Conservation (phyloP, 35 echinoderm and acorn worm species). For the Chiridota heheva region DNA sequence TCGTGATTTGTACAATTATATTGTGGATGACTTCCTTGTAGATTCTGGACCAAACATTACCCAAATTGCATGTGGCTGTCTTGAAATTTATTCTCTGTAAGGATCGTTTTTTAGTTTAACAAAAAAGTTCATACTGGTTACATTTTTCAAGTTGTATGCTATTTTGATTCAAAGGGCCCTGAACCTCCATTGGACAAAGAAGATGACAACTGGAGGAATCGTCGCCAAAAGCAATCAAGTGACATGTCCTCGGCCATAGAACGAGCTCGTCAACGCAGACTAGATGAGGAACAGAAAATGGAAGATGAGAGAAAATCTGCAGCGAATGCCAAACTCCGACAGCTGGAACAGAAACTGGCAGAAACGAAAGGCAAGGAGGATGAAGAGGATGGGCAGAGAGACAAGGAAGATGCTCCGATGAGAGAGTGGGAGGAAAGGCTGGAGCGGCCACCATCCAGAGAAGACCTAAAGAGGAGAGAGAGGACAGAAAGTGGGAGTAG, state of each 20-base stretch:
- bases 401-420: neutral
- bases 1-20: no score
- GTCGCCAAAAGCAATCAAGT: conserved; percentile 70
- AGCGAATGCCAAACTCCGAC: conserved; percentile 54
- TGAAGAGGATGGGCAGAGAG: conserved; percentile 9
- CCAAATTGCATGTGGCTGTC: no score
- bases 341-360: conserved; percentile 68
- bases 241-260: conserved; percentile 89
- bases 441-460: conserved; percentile 33
- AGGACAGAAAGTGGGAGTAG: conserved; percentile 88
- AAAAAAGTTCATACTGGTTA: no score
- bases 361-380: neutral
- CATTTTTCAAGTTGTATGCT: conserved; percentile 1
- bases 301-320: conserved; percentile 70
- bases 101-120: no score
- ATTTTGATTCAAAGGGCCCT: conserved; percentile 37
- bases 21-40: no score
- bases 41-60: no score
- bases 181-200: conserved; percentile 79
- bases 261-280: conserved; percentile 76
- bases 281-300: conserved; percentile 60
- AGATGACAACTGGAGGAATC: conserved; percentile 84
- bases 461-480: neutral
- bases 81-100: no score
- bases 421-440: neutral